Evolutionary conservation across 2,797 vertebrate species (phyloP).

Genomic region (Falco peregrinus): DNA sequence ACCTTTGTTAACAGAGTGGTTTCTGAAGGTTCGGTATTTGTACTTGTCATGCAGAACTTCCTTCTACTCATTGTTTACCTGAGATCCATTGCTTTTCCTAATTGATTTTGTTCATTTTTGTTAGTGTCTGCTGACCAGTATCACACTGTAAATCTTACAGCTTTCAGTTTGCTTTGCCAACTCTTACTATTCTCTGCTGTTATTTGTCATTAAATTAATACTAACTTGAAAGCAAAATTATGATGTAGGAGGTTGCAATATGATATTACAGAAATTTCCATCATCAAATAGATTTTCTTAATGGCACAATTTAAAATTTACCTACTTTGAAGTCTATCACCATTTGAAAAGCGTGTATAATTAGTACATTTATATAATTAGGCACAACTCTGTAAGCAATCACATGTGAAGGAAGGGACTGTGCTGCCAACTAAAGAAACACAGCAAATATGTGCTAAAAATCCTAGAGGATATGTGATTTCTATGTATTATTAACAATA

Average conservation of each 20-base stretch:
- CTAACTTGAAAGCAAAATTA: conserved; percentile 44
- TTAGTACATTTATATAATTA: conserved; percentile 54
- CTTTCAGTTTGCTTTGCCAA: conserved; percentile 21
- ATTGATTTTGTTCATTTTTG: background rate
- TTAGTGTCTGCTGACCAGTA: conserved; percentile 17
- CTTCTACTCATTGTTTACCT: background rate
- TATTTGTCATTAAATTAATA: conserved; percentile 52
- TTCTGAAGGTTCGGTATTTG: background rate
- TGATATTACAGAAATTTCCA: conserved; percentile 33
- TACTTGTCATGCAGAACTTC: background rate
- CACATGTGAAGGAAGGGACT: conserved; percentile 19
- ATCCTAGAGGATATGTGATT: background rate
- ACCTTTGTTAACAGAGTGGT: background rate
- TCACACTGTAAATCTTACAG: background rate
- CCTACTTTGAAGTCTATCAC: conserved; percentile 49
- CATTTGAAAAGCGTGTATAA: conserved; percentile 44
- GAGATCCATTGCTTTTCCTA: background rate
- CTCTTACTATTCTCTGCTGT: background rate
- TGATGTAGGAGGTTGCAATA: background rate
- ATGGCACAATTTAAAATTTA: conserved; percentile 50
- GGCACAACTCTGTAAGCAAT: conserved; percentile 23
- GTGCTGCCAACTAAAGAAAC: background rate
- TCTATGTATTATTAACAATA: background rate
- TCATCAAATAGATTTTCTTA: conserved; percentile 46
- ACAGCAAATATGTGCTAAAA: background rate